Conservation (phyloP, 1,140 invertebrate species). For the Pectinophora gossypiella region DNA sequence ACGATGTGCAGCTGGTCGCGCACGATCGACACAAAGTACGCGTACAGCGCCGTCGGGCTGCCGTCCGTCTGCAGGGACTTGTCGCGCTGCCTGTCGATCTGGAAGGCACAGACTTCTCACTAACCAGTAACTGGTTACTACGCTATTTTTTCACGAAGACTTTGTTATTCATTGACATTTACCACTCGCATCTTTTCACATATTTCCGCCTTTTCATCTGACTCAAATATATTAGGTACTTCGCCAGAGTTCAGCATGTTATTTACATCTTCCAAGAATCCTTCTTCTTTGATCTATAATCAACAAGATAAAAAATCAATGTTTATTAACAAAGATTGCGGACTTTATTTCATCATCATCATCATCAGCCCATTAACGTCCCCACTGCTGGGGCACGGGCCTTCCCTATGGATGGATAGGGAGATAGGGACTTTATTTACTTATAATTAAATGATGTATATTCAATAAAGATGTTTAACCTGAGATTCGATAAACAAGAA, state of each 20-base stretch:
- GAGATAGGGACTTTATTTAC: too few relatives aligned
- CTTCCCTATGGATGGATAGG: too few relatives aligned
- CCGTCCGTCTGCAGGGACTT: constrained; percentile 95
- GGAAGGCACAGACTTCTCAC: too few relatives aligned
- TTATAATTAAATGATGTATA: too few relatives aligned
- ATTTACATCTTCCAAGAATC: constrained; percentile 95
- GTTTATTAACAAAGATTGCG: not conserved
- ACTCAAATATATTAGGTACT: constrained; percentile 92
- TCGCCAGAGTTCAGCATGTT: constrained; percentile 96
- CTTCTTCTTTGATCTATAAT: constrained; percentile 92
- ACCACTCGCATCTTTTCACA: constrained; percentile 93
- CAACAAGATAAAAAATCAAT: not conserved
- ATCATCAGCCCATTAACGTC: too few relatives aligned
- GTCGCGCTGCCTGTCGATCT: constrained; percentile 92
- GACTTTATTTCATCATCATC: too few relatives aligned
- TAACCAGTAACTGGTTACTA: too few relatives aligned
- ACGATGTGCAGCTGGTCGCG: constrained; percentile 95
- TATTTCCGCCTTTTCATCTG: constrained; percentile 94
- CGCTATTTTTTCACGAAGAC: too few relatives aligned
- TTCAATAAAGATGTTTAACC: constrained; percentile 58
- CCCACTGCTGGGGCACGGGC: too few relatives aligned
- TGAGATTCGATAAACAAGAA: constrained; percentile 95
- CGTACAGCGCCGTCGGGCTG: constrained; percentile 91
- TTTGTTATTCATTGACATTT: too few relatives aligned
- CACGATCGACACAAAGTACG: constrained; percentile 92